These are phyloP conservation scores for Dexiosoma caninum DNA, from an alignment of 2,888 invertebrate genomes.

Conservation along the genomic window DNA sequence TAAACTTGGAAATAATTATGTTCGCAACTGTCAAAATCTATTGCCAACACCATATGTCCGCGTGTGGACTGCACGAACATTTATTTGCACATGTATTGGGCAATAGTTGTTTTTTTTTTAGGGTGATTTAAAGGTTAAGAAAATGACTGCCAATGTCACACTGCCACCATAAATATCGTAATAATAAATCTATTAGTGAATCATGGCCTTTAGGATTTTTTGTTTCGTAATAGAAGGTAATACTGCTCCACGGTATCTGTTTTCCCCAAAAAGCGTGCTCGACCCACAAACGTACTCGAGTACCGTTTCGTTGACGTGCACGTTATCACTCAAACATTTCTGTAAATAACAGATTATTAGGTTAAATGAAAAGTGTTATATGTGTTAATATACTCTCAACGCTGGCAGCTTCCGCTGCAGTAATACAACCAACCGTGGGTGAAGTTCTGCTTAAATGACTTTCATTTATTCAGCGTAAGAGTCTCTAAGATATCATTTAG, in stretches of 20 bases:
- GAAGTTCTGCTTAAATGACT: not conserved
- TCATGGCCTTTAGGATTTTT: too few species aligned
- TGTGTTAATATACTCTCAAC: slow-evolving; percentile 7
- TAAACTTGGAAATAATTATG: too few species aligned
- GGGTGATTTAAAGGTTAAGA: too few species aligned
- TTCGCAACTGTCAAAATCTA: too few species aligned
- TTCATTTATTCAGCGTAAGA: not conserved
- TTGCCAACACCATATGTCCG: too few species aligned
- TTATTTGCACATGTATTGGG: too few species aligned
- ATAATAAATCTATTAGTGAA: too few species aligned
- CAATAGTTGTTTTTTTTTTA: too few species aligned
- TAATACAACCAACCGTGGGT: not conserved
- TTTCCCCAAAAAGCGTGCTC: not conserved
- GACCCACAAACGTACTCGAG: slow-evolving; percentile 17
- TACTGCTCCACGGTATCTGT: not conserved
- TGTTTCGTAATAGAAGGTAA: too few species aligned
- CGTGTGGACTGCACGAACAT: too few species aligned
- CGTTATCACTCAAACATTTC: not conserved
- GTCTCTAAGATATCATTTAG: not conserved
- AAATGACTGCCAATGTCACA: too few species aligned
- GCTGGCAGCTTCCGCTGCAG: not conserved
- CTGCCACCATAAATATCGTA: too few species aligned
- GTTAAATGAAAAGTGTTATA: slow-evolving; percentile 28
- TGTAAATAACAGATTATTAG: slow-evolving; percentile 24
- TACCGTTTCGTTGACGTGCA: not conserved